Evolutionary conservation across 2,113 vertebrate genomes (phyloP), one percentile per base, ranked within the genome.

Genomic region (Pterocles orientalis): DNA sequence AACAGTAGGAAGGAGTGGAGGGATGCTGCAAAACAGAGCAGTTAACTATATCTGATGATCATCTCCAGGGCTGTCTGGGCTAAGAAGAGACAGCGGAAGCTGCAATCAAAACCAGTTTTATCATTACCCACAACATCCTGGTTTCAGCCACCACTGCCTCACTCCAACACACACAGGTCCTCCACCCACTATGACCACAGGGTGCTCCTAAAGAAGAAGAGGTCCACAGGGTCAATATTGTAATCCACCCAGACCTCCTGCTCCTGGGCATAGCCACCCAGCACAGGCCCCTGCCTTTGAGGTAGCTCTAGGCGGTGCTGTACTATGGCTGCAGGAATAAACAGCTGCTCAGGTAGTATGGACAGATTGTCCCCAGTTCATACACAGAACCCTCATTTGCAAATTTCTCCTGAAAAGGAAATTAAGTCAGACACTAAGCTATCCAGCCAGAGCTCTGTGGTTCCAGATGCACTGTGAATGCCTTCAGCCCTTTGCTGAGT

Each of bases 131-230:
- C 12, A 61, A 14, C 34, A 41, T 23, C 56, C 17, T 56, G 77
- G 36, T 36, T 85, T 82, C 34, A 19, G 60, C 39, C 54, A 54
- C 54, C n/a, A 20, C 58, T 33, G 19, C 33, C 36, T 70, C 48
- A 10, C n/a, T 73, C 48, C 7, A 2, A 39, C 28, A 48, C 33
- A n/a, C 24, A 31, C 6, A 41, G n/a, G 10, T 51, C 33, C 15
- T 47, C 36, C 23, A n/a, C 47, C 24, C 34, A 26, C 11, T 25
- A 7, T 57, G 53, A 60, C 65, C 50, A 62, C 36, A 45, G 18
- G 24, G 20, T 72, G 57, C 92, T 95, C 84, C 93, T 91, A 61
- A 86, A 96, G 66, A 86, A 96, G 66, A 94, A 86, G 51, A 50
- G 12, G 34, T 94, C 91, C 6, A 16, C 47, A 9, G 58, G 73